Base-by-base conservation (phyloP, 2,113 vertebrate genomes). In the Enhydra lutris region DNA sequence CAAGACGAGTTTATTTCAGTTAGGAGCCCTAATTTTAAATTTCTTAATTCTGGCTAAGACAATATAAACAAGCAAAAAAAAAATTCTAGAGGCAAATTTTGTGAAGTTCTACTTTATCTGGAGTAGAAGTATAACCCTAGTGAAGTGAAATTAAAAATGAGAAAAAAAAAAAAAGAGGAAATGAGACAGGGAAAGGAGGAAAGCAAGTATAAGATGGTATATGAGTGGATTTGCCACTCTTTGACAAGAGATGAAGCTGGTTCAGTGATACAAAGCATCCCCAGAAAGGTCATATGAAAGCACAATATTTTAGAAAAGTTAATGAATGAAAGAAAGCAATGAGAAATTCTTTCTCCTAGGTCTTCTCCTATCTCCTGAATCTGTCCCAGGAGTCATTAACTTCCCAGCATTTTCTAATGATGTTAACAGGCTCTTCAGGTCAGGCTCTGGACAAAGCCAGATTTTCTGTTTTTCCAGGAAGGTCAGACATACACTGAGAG, bases 401-500 rank as follows among this genome's bases (percentile, higher is more conserved):
- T 4, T 10, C 3, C 14, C 0, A 20, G 21, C 1, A 92, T 2
- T 24, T 9, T 47, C 8, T 29, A 34, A 50, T 50, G 34, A 21
- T 1, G 0, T 9, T 29, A n/a, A 14, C 1, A 63, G 36, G 23
- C 3, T 0, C 3, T 26, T 96, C 17, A 55, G 21, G n/a, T 47
- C 2, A 45, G 29, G 36, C 3, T 23, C 18, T 50, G 13, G 5
- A 13, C 15, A 76, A 36, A 69, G 34, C 4, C 12, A 85, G 7
- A 47, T 2, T 26, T 85, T 71, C 39, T 39, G 23, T 10, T 65
- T 86, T 69, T 34, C 59, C 39, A 31, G 31, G 6, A 80, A 55
- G 7, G 4, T 59, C 1, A 57, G 11, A 86, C 1, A 4, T 8
- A 18, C 4, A 1, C 9, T 15, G 31, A 9, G 5, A 65, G 7